Conservation (phyloP, 1,140 invertebrate genomes). For the Elysia chlorotica region DNA sequence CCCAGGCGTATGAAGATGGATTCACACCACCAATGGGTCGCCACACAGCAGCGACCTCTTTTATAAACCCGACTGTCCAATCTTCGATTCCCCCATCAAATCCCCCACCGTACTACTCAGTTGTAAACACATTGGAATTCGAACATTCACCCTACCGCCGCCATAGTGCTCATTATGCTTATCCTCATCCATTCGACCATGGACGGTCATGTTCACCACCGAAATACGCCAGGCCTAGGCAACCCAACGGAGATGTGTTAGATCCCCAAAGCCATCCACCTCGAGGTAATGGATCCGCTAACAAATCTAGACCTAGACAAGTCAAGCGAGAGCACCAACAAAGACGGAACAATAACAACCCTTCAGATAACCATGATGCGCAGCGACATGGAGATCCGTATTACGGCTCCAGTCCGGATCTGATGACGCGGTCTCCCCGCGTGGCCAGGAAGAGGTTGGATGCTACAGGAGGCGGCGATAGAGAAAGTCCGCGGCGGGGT, state of each 20-base stretch:
- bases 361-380: no score
- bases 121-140: neutral
- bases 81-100: neutral
- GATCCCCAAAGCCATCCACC: neutral
- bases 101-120: neutral
- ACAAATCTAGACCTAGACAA: constrained; percentile 1
- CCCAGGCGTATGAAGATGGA: neutral
- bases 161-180: constrained; percentile 8
- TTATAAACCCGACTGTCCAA: neutral
- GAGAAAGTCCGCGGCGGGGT: neutral
- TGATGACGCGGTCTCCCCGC: neutral
- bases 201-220: neutral
- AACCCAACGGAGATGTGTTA: neutral
- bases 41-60: no score
- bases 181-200: neutral
- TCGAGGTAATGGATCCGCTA: no score
- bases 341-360: no score
- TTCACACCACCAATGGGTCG: no score
- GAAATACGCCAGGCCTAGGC: neutral
- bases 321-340: constrained; percentile 9
- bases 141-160: neutral
- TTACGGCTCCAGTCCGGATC: neutral
- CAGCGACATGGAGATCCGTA: neutral
- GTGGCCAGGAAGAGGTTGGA: no score
- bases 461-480: neutral